Conservation (phyloP, 2,797 vertebrate species). For the Cuculus canorus region DNA sequence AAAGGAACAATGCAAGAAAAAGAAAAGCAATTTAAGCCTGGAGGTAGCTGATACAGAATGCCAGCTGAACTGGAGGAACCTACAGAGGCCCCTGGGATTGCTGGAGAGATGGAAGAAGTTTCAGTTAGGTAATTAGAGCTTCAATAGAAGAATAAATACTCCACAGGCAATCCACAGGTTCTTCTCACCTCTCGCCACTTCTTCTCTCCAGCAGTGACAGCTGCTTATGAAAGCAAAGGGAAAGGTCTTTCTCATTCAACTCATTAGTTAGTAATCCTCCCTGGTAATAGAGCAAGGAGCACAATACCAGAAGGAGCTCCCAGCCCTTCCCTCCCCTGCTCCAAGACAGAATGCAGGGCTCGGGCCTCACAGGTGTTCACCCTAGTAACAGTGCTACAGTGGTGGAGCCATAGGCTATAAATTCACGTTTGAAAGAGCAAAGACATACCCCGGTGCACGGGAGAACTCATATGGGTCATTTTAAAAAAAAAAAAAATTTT, state of each 20-base stretch:
- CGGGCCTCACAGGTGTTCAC: fast-evolving
- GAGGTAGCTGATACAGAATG: constrained; percentile 30
- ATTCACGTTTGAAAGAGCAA: neutral
- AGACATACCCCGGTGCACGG: neutral
- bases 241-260: constrained; percentile 39
- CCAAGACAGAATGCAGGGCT: fast-evolving
- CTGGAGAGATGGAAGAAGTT: constrained; percentile 41
- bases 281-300: neutral
- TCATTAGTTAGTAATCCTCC: constrained; percentile 45
- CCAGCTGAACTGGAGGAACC: constrained; percentile 48
- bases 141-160: constrained; percentile 57
- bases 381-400: neutral
- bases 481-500: too few relatives aligned
- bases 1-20: constrained; percentile 12
- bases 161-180: constrained; percentile 58
- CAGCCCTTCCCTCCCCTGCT: neutral
- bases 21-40: constrained; percentile 47
- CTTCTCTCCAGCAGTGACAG: constrained; percentile 51
- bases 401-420: neutral
- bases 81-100: constrained; percentile 23
- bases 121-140: constrained; percentile 57
- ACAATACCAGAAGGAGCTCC: neutral
- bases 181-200: constrained; percentile 42
- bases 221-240: constrained; percentile 13
- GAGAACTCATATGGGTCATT: neutral